Base-by-base conservation (phyloP, 2,113 vertebrate species). In the Panurus biarmicus region DNA sequence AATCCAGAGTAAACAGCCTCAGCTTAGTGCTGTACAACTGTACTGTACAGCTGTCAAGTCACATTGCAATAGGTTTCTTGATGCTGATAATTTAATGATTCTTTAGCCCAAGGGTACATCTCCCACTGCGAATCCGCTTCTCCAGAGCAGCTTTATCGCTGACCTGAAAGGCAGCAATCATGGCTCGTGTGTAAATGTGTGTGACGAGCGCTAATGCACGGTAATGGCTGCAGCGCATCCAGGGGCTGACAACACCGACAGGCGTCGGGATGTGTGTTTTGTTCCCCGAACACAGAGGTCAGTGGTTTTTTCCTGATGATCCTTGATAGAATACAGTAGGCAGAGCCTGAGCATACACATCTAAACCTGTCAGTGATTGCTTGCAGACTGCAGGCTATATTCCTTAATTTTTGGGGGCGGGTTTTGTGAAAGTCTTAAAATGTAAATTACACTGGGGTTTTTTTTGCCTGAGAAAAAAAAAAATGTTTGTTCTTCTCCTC, bases 51-150 rank as follows among this genome's bases (percentile, higher is more conserved):
- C 77, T 69, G 92, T 86, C 93, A 56, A 70, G 66, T 87, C 87
- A 4, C 57, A 78, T 93, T n/a, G 84, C 79, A 54, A 79, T 22
- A 14, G 54, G 50, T 45, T 87, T 74, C 89, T 85, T 72, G 70
- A 87, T 28, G 79, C 65, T 86, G 95, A 81, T 57, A 78, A 93
- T 89, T 50, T 61, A 95, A 89, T 18, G 18, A 50, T 58, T 57
- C 53, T 92, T 81, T 87, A 60, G 77, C 95, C 91, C 80, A 35
- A 44, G 89, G 95, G 93, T 79, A 35, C 87, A 54, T 71, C 62
- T 95, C 79, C 75, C 74, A 19, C n/a, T 40, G 78, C 2, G 12
- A 54, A 75, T 88, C 54, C 12, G 74, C 61, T 85, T 65, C 94
- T 90, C 66, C 45, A 20, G 65, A 85, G 80, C 66, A 0, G 11